These are phyloP conservation scores for Sebastes ruberrimus DNA, from an alignment of 2,797 vertebrate species.

Conservation along the genomic window DNA sequence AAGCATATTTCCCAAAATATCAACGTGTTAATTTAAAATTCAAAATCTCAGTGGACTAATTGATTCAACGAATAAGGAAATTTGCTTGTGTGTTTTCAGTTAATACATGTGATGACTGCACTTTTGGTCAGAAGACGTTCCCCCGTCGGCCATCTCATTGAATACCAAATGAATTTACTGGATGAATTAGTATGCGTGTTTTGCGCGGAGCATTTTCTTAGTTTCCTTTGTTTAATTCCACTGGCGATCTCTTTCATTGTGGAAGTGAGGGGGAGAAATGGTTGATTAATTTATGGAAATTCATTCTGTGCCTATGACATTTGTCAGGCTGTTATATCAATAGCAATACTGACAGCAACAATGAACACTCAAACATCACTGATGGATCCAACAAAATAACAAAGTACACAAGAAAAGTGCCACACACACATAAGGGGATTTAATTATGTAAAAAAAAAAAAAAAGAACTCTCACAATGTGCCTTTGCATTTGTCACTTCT, in stretches of 20 bases:
- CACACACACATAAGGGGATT: constrained; percentile 8
- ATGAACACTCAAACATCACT: constrained; percentile 45
- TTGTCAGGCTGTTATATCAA: constrained; percentile 62
- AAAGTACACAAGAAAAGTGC: constrained; percentile 9
- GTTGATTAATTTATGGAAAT: constrained; percentile 74
- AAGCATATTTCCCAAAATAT: background rate
- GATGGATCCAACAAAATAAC: constrained; percentile 26
- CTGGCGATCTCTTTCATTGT: constrained; percentile 26
- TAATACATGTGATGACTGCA: background rate
- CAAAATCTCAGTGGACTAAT: constrained; percentile 2
- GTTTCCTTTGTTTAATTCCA: constrained; percentile 51
- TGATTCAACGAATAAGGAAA: background rate
- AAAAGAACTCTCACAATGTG: background rate
- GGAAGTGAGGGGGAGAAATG: constrained; percentile 7
- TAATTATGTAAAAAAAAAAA: constrained; percentile 27
- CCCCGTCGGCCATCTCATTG: background rate
- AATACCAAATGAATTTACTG: constrained; percentile 27
- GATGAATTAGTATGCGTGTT: constrained; percentile 37
- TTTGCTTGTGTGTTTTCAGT: background rate
- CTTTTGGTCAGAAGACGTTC: constrained; percentile 8
- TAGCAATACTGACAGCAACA: constrained; percentile 53
- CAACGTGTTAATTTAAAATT: background rate
- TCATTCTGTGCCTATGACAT: constrained; percentile 49
- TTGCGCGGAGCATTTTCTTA: constrained; percentile 19
- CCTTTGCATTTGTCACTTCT: constrained; percentile 16